Conservation (phyloP, 2,888 invertebrate species). For the Polymixis lichenea region DNA sequence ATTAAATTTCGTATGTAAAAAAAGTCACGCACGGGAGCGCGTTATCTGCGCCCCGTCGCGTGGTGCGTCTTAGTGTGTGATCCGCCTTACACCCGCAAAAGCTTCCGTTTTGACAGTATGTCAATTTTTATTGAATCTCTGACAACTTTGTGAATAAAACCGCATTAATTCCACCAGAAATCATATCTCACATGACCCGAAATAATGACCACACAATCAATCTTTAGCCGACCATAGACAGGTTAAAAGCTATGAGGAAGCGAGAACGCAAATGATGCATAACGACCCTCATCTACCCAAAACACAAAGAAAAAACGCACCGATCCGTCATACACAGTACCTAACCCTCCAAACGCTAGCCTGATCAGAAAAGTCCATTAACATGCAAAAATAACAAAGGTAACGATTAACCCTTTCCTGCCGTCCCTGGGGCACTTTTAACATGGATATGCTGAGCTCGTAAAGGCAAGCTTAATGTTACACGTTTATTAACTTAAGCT, state of each 20-base stretch:
- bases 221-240: slow-evolving; percentile 14
- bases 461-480: slow-evolving; percentile 42
- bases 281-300: slow-evolving; percentile 17
- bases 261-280: slow-evolving; percentile 25
- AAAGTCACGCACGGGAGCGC: too few species aligned
- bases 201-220: slow-evolving; percentile 20
- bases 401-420: slow-evolving; percentile 57
- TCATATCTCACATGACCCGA: slow-evolving; percentile 4
- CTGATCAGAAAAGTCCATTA: slow-evolving; percentile 65
- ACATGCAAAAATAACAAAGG: slow-evolving; percentile 64
- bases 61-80: too few species aligned
- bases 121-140: too few species aligned
- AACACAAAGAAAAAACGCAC: slow-evolving; percentile 13
- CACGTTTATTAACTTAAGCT: slow-evolving; percentile 33
- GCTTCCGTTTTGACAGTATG: background rate
- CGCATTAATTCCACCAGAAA: background rate
- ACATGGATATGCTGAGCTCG: slow-evolving; percentile 31
- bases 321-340: slow-evolving; percentile 35
- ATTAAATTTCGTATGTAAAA: too few species aligned
- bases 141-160: background rate
- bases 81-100: too few species aligned
- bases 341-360: slow-evolving; percentile 22
- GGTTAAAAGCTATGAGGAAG: slow-evolving; percentile 14
- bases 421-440: slow-evolving; percentile 52
- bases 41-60: too few species aligned